Conservation (phyloP, 2,888 invertebrate genomes). For the Volucella inflata region DNA sequence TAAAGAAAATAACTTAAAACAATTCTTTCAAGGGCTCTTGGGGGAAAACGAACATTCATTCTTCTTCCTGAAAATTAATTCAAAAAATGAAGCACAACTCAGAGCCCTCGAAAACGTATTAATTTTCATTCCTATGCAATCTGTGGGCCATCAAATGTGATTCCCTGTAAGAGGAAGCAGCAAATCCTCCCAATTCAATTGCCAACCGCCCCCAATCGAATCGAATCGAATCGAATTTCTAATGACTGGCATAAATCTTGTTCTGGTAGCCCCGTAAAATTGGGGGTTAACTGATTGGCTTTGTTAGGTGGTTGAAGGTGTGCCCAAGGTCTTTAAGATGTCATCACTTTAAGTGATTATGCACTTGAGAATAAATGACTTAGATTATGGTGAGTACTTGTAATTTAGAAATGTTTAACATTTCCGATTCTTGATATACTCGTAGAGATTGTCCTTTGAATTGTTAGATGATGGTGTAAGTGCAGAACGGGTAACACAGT, state of each 20-base stretch:
- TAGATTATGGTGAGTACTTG: too few species aligned
- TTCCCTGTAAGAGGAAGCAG: conserved; percentile 24
- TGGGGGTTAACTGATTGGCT: conserved; percentile 58
- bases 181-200: conserved; percentile 64
- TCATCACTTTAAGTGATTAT: conserved; percentile 60
- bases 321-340: conserved; percentile 63
- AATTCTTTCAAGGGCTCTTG: conserved; percentile 31
- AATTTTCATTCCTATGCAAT: conserved; percentile 28
- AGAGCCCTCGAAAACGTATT: conserved; percentile 19
- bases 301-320: conserved; percentile 72
- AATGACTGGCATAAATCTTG: conserved; percentile 72
- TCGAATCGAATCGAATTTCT: conserved; percentile 67
- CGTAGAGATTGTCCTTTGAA: too few species aligned
- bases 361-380: conserved; percentile 46
- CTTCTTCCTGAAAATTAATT: background rate
- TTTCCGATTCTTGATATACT: background rate
- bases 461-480: too few species aligned
- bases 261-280: conserved; percentile 1
- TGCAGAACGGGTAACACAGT: too few species aligned
- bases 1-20: conserved; percentile 23
- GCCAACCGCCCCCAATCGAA: conserved; percentile 47
- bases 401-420: background rate
- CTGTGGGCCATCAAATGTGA: conserved; percentile 40
- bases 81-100: conserved; percentile 19
- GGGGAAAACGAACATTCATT: conserved; percentile 6